These are phyloP conservation scores for Clarias magur DNA, from an alignment of 2,113 vertebrate genomes.

Conservation along the genomic window DNA sequence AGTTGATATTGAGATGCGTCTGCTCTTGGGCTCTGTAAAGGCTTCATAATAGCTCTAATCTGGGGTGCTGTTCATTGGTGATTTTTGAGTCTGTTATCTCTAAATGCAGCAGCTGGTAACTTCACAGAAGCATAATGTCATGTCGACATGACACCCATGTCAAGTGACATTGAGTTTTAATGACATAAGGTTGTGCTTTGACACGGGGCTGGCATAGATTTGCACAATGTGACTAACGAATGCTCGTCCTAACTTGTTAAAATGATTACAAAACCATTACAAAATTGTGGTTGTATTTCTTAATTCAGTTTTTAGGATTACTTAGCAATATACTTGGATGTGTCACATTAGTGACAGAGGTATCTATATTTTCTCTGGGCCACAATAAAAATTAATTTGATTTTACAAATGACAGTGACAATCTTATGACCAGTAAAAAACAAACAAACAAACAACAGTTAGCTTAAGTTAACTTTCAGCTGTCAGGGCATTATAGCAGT, in stretches of 20 bases:
- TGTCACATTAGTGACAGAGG: neutral
- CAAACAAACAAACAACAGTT: neutral
- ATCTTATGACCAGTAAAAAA: neutral
- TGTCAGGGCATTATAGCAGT: neutral
- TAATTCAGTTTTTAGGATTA: neutral
- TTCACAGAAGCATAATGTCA: neutral
- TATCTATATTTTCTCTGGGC: neutral
- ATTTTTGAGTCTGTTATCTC: too few species aligned
- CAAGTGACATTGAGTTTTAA: neutral
- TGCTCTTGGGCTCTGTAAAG: too few species aligned
- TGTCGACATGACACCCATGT: neutral
- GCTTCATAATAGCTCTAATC: too few species aligned
- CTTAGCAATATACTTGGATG: neutral
- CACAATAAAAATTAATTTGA: neutral
- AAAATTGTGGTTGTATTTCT: neutral
- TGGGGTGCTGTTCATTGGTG: too few species aligned
- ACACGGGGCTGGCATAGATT: too few species aligned
- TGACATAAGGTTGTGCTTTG: too few species aligned
- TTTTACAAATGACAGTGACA: neutral
- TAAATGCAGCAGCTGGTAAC: too few species aligned
- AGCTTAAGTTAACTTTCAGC: neutral
- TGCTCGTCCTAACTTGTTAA: neutral
- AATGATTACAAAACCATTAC: neutral
- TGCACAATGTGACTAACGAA: too few species aligned
- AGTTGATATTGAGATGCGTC: too few species aligned